Evolutionary conservation across 2,888 invertebrate species (phyloP), one percentile per base, ranked within the genome.

Genomic region (Ceraclea dissimilis): DNA sequence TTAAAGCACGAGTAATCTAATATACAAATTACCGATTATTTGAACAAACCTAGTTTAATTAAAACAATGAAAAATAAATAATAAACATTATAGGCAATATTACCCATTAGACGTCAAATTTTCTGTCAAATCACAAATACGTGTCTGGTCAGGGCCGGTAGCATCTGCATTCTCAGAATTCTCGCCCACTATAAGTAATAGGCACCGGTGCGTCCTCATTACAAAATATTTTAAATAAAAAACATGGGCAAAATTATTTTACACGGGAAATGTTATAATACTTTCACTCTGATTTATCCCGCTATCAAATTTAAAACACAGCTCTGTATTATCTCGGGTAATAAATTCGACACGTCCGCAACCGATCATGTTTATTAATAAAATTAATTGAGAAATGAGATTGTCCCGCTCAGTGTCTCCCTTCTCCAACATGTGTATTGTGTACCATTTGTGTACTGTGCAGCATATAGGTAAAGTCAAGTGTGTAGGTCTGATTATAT

Each of bases 101-200:
- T 49, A 59, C 59, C 56, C 59, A 53, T 59, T 55, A 59, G 43
- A 52, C 53, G 59, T 59, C 59, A 59, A 56, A 56, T 33, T 49
- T 59, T 53, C 50, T 17, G n/a, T n/a, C 4, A 22, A 49, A 51
- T 53, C 49, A 43, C 33, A 49, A 54, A 54, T 58, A 58, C 58
- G 58, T 58, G 58, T 56, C 49, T 44, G 20, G 2, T 51, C 59
- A 56, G 59, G 55, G 49, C 50, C 43, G 59, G 55, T 39, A 59
- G 52, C 59, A 22, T 55, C 31, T 49, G 49, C 47, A 49, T 52
- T 48, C 47, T 33, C 18, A 49, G 51, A 21, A 58, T 59, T 56
- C 56, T 59, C 59, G 39, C 59, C 56, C 52, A 55, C 52, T 13
- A 59, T 53, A 33, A 59, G 49, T 18, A 56, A 31, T n/a, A 59